Evolutionary conservation across 1,140 invertebrate genomes (phyloP), one percentile per base, ranked within the genome.

Genomic region (Diorhabda elongata): DNA sequence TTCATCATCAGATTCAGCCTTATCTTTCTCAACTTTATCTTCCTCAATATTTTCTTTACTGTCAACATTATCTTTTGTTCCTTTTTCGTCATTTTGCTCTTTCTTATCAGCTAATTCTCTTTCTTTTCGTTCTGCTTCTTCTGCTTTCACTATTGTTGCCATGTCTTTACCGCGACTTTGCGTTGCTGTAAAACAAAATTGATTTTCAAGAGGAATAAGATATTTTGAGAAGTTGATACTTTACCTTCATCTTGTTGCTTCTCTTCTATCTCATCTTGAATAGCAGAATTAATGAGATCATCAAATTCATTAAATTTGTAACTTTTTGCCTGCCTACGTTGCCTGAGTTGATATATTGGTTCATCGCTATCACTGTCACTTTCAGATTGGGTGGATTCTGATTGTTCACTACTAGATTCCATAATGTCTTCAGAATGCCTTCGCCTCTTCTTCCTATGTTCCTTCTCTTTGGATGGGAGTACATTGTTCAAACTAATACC

Each of bases 231-330:
- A 52, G 1, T 3, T 3, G 42, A 61, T 5, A 3, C n/a, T 41
- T 65, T 73, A 42, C 72, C 72, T 11, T 69, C 66, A 2, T 69
- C 65, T n/a, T 70, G 65, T 9, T 68, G 65, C 43, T 64, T 66
- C 43, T 71, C 63, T 6, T 71, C 64, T n/a, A 63, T 44, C 45
- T 74, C 73, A 52, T 74, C 89, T 82, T 93, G 89, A 66, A 97
- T 92, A 8, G 96, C 96, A 61, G 92, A 94, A 77, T 95, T 93
- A 60, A 98, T 98, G 74, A 98, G 87, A 11, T 96, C 91, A 81
- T 98, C 96, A 81, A 94, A 98, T 79, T 97, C 95, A 77, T 95
- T 94, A 72, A 96, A 92, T 72, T 85, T 83, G 75, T 96, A 95
- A 73, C 90, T 96, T 59, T 94, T 89, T 41, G 91, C 89, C 75